Percentiles rank a stretch among this genome's conserved stretches.
Evolutionary conservation across 2,113 vertebrate species (phyloP).

Genomic region (Dinomys branickii): DNA sequence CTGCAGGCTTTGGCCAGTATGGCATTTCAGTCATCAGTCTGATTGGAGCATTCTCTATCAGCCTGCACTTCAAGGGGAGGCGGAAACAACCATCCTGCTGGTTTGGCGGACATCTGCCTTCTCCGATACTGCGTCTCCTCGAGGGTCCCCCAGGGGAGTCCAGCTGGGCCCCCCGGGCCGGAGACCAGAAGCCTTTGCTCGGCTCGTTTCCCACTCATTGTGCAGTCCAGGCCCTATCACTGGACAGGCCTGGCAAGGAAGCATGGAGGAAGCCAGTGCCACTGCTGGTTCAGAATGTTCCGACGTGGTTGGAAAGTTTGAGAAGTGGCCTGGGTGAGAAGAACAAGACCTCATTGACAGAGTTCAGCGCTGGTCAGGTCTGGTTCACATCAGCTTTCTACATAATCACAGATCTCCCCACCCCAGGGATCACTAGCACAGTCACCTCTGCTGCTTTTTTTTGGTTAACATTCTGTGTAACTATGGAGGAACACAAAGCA

Average conservation of each 20-base stretch:
- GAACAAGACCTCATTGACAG: conserved; percentile 94
- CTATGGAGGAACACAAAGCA: background rate
- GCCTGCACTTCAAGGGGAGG: conserved; percentile 29
- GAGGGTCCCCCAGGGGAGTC: conserved; percentile 65
- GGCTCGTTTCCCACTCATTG: conserved; percentile 87
- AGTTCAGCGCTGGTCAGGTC: conserved; percentile 84
- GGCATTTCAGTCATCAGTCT: conserved; percentile 34
- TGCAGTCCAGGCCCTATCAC: conserved; percentile 85
- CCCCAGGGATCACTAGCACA: conserved; percentile 5
- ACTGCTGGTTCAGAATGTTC: conserved; percentile 93
- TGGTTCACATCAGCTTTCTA: conserved; percentile 86
- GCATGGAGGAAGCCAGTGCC: conserved; percentile 88
- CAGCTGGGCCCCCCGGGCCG: conserved; percentile 76
- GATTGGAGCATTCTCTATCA: background rate
- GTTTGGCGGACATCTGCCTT: background rate
- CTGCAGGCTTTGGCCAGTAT: background rate
- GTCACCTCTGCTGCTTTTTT: conserved; percentile 47
- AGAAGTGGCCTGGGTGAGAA: conserved; percentile 90
- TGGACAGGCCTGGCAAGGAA: conserved; percentile 90
- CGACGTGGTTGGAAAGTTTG: conserved; percentile 94
- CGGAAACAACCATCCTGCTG: conserved; percentile 25
- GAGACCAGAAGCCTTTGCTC: conserved; percentile 80
- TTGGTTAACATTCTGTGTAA: conserved; percentile 36
- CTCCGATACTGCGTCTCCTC: conserved; percentile 74
- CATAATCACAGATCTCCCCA: conserved; percentile 71